Percentiles rank a stretch among this genome's conserved stretches.
Evolutionary conservation across 2,888 invertebrate genomes (phyloP).

Genomic region (Laothoe populi): DNA sequence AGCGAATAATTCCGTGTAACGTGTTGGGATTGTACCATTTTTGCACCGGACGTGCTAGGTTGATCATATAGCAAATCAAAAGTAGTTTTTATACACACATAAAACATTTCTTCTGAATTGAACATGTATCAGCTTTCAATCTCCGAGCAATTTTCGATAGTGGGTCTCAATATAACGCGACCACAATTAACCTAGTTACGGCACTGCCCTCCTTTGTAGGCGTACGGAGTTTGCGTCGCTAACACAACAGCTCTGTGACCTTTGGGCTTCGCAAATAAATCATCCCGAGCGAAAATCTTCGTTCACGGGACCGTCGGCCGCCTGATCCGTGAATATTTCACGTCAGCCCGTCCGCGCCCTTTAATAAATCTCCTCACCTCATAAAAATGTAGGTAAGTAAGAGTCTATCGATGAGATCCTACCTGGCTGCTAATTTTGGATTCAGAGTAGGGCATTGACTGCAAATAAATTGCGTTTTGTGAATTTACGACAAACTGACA

Average conservation of each 20-base stretch:
- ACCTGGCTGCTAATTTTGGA: conserved; percentile 1
- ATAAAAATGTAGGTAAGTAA: conserved; percentile 50
- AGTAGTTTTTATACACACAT: too few relatives aligned
- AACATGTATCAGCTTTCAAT: not conserved
- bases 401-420: conserved; percentile 26
- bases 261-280: conserved; percentile 54
- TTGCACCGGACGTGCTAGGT: too few relatives aligned
- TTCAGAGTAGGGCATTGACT: not conserved
- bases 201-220: conserved; percentile 19
- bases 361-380: conserved; percentile 63
- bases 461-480: not conserved
- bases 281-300: conserved; percentile 58
- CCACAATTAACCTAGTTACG: conserved; percentile 14
- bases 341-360: conserved; percentile 48
- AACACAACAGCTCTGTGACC: conserved; percentile 28
- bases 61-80: too few relatives aligned
- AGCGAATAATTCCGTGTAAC: too few relatives aligned
- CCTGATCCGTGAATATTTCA: conserved; percentile 72
- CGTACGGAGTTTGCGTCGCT: conserved; percentile 20
- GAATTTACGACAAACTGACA: not conserved
- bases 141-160: not conserved
- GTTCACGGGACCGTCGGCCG: conserved; percentile 53
- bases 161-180: not conserved
- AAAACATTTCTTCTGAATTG: too few relatives aligned
- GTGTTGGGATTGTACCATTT: too few relatives aligned